Conservation (phyloP, 2,113 vertebrate genomes). For the Cavia porcellus region DNA sequence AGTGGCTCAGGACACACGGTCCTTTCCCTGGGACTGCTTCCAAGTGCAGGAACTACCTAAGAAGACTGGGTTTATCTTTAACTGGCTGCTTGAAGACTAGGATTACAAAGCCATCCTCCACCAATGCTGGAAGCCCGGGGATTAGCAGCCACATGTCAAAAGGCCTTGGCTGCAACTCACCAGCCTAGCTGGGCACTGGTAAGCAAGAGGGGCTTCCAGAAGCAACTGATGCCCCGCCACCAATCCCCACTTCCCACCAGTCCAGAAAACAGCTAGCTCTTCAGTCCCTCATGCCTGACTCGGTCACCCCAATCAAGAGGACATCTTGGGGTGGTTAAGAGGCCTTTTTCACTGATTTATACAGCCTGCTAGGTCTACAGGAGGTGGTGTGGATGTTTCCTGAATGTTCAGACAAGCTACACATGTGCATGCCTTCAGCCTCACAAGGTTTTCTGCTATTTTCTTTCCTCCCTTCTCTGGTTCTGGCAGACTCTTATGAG, state of each 20-base stretch:
- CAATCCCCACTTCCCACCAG: background rate
- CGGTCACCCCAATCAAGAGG: background rate
- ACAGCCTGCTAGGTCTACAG: background rate
- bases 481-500: background rate
- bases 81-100: background rate
- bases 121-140: background rate
- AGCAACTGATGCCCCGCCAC: background rate
- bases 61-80: background rate
- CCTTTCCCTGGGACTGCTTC: background rate
- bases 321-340: background rate
- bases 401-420: background rate
- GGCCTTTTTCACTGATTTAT: background rate
- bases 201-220: background rate
- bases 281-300: background rate
- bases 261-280: background rate
- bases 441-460: background rate
- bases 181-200: background rate
- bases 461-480: background rate
- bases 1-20: background rate
- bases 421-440: background rate
- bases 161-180: background rate
- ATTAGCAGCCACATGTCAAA: background rate
- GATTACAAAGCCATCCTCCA: background rate
- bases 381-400: background rate
- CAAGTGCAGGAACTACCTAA: background rate